These are phyloP conservation scores for Sarcophaga caerulescens DNA, from an alignment of 2,888 invertebrate genomes.

Conservation along the genomic window DNA sequence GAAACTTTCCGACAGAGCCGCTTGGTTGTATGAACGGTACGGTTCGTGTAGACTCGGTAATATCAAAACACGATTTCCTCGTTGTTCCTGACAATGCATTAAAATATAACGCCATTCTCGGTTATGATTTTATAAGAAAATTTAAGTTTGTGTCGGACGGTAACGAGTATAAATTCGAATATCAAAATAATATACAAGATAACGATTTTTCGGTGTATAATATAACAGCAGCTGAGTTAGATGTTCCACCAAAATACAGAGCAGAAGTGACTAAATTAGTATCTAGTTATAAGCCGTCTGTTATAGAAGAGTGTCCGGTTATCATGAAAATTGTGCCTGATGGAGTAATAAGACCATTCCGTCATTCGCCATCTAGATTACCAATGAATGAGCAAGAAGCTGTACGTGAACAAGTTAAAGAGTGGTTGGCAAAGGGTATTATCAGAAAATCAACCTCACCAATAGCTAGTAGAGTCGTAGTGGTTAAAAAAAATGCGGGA, in stretches of 20 bases:
- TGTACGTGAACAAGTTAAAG: conserved; percentile 54
- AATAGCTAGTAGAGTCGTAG: conserved; percentile 70
- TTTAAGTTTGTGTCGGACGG: conserved; percentile 23
- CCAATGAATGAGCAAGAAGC: conserved; percentile 43
- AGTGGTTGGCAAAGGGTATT: conserved; percentile 61
- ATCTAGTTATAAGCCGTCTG: conserved; percentile 30
- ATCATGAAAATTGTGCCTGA: conserved; percentile 57
- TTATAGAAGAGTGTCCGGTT: conserved; percentile 47
- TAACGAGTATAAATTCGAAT: conserved; percentile 24
- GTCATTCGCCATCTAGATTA: conserved; percentile 40
- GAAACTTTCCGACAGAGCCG: conserved; percentile 42
- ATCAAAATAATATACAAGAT: background rate
- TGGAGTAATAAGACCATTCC: conserved; percentile 39
- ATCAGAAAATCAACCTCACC: conserved; percentile 64
- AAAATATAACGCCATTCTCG: conserved; percentile 23
- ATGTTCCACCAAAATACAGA: conserved; percentile 11
- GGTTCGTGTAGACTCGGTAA: conserved; percentile 44
- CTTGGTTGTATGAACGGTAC: conserved; percentile 18
- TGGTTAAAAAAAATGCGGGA: conserved; percentile 71
- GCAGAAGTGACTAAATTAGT: background rate
- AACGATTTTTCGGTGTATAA: conserved; percentile 15
- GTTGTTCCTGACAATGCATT: conserved; percentile 11
- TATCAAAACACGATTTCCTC: conserved; percentile 27
- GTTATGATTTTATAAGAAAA: conserved; percentile 30
- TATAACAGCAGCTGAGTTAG: conserved; percentile 28